phyloP scores from a whole-genome alignment of 2,888 invertebrate genomes.

The Meliscaeva auricollis region DNA sequence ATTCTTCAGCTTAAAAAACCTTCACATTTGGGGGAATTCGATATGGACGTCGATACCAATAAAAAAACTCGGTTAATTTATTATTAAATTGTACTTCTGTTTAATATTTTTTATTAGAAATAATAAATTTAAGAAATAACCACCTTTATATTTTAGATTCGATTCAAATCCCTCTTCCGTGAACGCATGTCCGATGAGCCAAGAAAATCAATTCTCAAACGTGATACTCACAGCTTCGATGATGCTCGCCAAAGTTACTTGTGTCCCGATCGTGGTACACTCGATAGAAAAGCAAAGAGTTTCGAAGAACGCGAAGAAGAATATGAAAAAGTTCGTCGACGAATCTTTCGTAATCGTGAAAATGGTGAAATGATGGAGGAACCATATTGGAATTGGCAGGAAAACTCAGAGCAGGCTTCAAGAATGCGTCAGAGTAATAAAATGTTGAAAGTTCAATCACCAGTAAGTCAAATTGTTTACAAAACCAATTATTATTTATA shows the following conservation, averaged over 20 bases:
- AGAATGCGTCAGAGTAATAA: constrained; percentile 82
- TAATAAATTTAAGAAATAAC: too few species aligned
- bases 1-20: too few species aligned
- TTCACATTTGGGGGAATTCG: too few species aligned
- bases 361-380: constrained; percentile 79
- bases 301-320: constrained; percentile 96
- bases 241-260: constrained; percentile 86
- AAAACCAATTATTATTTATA: too few species aligned
- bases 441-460: constrained; percentile 83
- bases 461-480: constrained; percentile 59
- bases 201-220: constrained; percentile 92
- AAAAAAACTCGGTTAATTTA: too few species aligned
- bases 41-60: too few species aligned
- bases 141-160: constrained; percentile 85
- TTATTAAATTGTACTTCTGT: too few species aligned
- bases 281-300: constrained; percentile 91
- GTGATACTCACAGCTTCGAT: constrained; percentile 92
- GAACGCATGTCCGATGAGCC: constrained; percentile 88
- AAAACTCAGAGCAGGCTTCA: constrained; percentile 84
- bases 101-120: too few species aligned
- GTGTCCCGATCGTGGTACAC: constrained; percentile 88
- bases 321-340: constrained; percentile 92
- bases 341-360: constrained; percentile 89
- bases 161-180: constrained; percentile 89
- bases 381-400: constrained; percentile 84